phyloP scores from a whole-genome alignment of 1,140 invertebrate species.

The Drosophila gunungcola region DNA sequence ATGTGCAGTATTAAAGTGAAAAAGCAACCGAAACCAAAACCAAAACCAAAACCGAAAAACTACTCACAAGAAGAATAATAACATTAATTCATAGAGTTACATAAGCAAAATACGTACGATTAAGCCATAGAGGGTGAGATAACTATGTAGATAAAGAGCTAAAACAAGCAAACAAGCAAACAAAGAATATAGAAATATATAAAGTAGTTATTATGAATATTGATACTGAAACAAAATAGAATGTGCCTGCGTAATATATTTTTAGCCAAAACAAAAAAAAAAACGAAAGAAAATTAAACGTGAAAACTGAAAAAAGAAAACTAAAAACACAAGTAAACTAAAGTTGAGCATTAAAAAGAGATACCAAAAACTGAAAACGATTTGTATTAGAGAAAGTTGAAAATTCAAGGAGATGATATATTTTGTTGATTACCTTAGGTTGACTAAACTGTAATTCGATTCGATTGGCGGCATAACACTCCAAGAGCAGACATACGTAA shows the following conservation, averaged over 20 bases:
- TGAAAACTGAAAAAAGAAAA: conserved; percentile 17
- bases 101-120: conserved; percentile 41
- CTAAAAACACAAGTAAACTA: conserved; percentile 33
- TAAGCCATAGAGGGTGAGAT: conserved; percentile 51
- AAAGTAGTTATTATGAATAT: conserved; percentile 75
- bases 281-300: conserved; percentile 23
- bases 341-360: conserved; percentile 45
- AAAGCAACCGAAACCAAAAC: conserved; percentile 45
- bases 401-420: conserved; percentile 46
- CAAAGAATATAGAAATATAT: conserved; percentile 44
- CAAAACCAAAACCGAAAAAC: conserved; percentile 44
- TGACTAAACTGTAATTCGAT: conserved; percentile 39
- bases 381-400: conserved; percentile 74
- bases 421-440: conserved; percentile 36
- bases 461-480: conserved; percentile 37
- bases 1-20: conserved; percentile 61
- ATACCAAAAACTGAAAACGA: conserved; percentile 24
- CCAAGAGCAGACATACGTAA: conserved; percentile 75
- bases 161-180: conserved; percentile 66
- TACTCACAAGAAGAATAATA: conserved; percentile 37
- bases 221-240: conserved; percentile 84
- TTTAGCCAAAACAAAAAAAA: conserved; percentile 68
- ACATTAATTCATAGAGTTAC: conserved; percentile 55
- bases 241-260: conserved; percentile 85
- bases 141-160: conserved; percentile 76